Base-by-base conservation (phyloP, 2,113 vertebrate genomes). In the Martes martes region DNA sequence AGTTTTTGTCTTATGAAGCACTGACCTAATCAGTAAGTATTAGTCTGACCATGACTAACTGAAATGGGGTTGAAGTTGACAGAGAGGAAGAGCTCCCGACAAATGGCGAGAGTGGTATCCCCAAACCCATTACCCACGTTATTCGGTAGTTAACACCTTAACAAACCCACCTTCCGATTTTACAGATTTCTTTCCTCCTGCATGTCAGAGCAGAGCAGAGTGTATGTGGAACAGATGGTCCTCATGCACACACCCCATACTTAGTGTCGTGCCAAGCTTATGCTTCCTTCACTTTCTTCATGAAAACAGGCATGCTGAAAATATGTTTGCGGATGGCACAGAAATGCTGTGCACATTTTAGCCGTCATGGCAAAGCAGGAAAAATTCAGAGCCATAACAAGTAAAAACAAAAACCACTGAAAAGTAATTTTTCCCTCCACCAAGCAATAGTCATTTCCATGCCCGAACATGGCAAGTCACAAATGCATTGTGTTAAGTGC, bases 331-430 rank as follows among this genome's bases (percentile, higher is more conserved):
- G 87, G 86, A 93, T 97, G 93, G 96, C 96, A 95, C 79, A 69
- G 73, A 85, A 96, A 95, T 83, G 93, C 97, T 96, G 91, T 78
- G 97, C 97, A 98, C 98, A 97, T 97, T 97, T 96, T 95, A 97
- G 97, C 97, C 97, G 14, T 96, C 94, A 91, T 98, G 97, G 97
- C 97, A 97, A 98, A 98, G 98, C 97, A 98, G 97, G 97, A 96
- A 92, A 96, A 95, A 87, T 93, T 78, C 96, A 97, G 85, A 96
- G 96, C 97, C 97, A 97, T 97, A 97, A 98, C 96, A 97, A 97
- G 97, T 80, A 95, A 94, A 95, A 98, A 98, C 98, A 98, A 96
- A 97, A 97, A 94, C 74, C 93, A 61, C 45, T 55, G 65, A 97
- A 96, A 95, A 97, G 80, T 89, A 65, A 85, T 91, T 95, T 94